Percentiles rank a stretch among this genome's conserved stretches.
phyloP scores from a whole-genome alignment of 2,888 invertebrate genomes.

The Sipha maydis region DNA sequence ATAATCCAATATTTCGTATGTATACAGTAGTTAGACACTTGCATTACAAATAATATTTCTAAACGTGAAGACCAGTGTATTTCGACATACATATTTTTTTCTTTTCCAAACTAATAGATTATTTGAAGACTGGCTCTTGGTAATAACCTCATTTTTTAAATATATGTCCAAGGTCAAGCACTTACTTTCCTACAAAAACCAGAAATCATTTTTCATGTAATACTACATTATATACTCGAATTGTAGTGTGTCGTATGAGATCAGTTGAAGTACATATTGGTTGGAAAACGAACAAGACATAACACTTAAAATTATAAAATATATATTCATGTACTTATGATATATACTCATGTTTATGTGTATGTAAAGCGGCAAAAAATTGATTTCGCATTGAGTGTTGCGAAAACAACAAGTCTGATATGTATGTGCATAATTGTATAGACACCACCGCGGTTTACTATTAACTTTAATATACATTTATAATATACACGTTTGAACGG shows the following conservation, averaged over 20 bases:
- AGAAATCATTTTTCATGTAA: neutral
- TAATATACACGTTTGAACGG: neutral
- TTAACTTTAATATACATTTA: neutral
- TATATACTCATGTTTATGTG: neutral
- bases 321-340: neutral
- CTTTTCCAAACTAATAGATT: neutral
- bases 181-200: too few species aligned
- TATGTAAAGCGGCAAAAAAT: neutral
- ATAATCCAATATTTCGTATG: too few species aligned
- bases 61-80: neutral
- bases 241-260: neutral
- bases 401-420: neutral
- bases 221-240: neutral
- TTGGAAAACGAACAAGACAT: neutral
- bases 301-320: neutral
- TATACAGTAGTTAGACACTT: too few species aligned
- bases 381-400: neutral
- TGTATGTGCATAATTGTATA: neutral
- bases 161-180: neutral
- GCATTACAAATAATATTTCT: neutral
- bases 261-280: neutral
- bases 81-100: neutral
- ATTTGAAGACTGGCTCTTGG: constrained; percentile 22
- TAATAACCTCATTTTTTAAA: neutral
- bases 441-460: neutral